Conservation (phyloP, 2,113 vertebrate genomes). For the Labrus mixtus region DNA sequence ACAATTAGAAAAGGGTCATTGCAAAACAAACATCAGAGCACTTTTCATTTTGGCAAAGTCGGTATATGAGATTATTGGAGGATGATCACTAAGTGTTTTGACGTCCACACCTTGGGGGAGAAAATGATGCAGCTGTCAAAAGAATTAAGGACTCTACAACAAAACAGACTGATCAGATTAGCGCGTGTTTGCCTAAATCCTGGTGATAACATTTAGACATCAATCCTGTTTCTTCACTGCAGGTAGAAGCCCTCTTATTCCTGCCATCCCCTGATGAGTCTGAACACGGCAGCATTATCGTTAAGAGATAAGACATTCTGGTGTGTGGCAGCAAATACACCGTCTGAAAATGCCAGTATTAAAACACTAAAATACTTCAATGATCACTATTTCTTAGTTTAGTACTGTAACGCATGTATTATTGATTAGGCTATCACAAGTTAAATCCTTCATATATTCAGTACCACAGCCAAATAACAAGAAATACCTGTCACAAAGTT, state of each 20-base stretch:
- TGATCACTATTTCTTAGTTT: neutral
- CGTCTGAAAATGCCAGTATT: too few species aligned
- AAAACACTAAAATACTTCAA: too few species aligned
- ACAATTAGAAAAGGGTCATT: neutral
- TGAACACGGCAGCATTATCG: conserved; percentile 9
- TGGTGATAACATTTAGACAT: neutral
- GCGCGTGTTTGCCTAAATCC: neutral
- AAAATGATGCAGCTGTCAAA: neutral
- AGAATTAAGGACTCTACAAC: neutral
- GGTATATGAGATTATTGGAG: neutral
- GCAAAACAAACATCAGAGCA: neutral
- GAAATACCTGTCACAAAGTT: neutral
- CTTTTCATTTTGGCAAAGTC: neutral
- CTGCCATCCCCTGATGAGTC: neutral
- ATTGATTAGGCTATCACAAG: neutral
- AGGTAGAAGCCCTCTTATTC: conserved; percentile 1
- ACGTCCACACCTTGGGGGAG: neutral
- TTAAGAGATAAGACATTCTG: conserved; percentile 2
- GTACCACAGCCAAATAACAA: neutral
- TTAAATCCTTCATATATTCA: neutral
- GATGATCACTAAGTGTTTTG: neutral
- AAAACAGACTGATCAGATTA: conserved; percentile 1
- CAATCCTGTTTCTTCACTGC: neutral
- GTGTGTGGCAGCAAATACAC: conserved; percentile 12
- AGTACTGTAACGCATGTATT: neutral